Evolutionary conservation across 2,888 invertebrate species (phyloP).

Genomic region (Selenia dentaria): DNA sequence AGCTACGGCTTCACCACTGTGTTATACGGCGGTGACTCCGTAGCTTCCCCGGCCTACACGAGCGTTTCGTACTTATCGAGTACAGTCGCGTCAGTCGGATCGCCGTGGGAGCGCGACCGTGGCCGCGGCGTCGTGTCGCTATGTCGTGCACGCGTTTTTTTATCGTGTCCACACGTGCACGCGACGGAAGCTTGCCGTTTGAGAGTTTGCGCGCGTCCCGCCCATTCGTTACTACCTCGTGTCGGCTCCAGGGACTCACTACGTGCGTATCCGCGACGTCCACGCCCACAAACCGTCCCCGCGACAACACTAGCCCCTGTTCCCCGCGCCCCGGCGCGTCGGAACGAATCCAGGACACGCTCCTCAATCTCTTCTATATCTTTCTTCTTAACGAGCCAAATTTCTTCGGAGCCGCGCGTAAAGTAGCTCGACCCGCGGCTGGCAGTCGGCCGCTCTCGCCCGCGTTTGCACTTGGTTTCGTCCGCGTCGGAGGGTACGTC

Average conservation of each 20-base stretch:
- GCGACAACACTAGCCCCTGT: constrained; percentile 41
- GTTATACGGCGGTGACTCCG: constrained; percentile 10
- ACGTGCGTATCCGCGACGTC: constrained; percentile 67
- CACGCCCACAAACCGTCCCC: constrained; percentile 50
- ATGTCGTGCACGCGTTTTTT: constrained; percentile 66
- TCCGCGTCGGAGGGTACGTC: constrained; percentile 42
- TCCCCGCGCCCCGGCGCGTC: constrained; percentile 60
- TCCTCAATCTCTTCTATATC: constrained; percentile 80
- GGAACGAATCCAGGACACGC: constrained; percentile 72
- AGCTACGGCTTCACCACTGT: constrained; percentile 1
- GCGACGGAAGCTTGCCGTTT: constrained; percentile 75
- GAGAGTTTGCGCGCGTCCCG: constrained; percentile 63
- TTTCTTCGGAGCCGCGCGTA: constrained; percentile 76
- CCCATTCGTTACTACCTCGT: constrained; percentile 47
- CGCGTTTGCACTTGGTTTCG: constrained; percentile 69
- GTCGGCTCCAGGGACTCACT: constrained; percentile 75
- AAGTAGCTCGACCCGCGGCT: constrained; percentile 78
- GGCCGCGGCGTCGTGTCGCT: constrained; percentile 55
- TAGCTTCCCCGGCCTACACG: constrained; percentile 51
- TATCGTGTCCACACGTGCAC: constrained; percentile 78
- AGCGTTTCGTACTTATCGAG: constrained; percentile 81
- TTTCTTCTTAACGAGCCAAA: constrained; percentile 81
- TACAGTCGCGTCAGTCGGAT: constrained; percentile 68
- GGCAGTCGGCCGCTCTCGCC: constrained; percentile 69
- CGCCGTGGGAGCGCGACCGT: constrained; percentile 72